A percentile compares a stretch with the other conserved stretches of the same genome.
Conservation (phyloP, 2,888 invertebrate species). For the Lasioglossum malachurum region DNA sequence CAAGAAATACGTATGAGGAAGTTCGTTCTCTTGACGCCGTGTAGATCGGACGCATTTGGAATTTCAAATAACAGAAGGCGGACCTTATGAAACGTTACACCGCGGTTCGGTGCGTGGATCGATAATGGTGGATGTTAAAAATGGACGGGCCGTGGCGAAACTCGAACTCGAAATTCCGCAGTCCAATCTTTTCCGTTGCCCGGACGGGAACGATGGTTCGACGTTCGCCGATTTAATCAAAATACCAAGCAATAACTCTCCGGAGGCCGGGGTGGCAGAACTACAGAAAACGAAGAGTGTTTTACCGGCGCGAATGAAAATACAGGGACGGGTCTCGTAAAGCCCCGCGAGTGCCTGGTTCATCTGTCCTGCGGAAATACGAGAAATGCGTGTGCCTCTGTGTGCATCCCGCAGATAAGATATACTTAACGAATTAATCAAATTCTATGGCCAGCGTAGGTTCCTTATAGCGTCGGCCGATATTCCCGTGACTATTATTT, state of each 20-base stretch:
- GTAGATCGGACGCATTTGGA: not conserved
- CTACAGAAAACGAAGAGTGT: slow-evolving; percentile 7
- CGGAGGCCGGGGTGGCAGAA: not conserved
- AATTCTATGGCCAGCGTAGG: slow-evolving; percentile 7
- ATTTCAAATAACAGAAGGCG: slow-evolving; percentile 1
- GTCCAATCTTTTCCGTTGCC: slow-evolving; percentile 4
- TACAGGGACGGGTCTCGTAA: slow-evolving; percentile 27
- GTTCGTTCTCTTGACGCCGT: not conserved
- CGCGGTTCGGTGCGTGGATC: not conserved
- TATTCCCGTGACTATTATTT: slow-evolving; percentile 37
- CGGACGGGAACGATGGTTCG: slow-evolving; percentile 3
- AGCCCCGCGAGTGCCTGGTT: slow-evolving; percentile 9
- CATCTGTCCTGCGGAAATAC: not conserved
- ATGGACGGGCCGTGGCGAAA: not conserved
- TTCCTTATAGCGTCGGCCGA: not conserved
- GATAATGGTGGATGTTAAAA: not conserved
- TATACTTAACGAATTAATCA: slow-evolving; percentile 51
- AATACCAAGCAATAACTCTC: slow-evolving; percentile 21
- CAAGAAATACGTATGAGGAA: not conserved
- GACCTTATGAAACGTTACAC: slow-evolving; percentile 1
- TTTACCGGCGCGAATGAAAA: slow-evolving; percentile 17
- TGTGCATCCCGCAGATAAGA: not conserved
- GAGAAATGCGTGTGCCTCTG: not conserved
- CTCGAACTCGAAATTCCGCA: not conserved
- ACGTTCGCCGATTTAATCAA: slow-evolving; percentile 29